These are phyloP conservation scores for Tetrax tetrax DNA, from an alignment of 2,113 vertebrate genomes.

Conservation along the genomic window DNA sequence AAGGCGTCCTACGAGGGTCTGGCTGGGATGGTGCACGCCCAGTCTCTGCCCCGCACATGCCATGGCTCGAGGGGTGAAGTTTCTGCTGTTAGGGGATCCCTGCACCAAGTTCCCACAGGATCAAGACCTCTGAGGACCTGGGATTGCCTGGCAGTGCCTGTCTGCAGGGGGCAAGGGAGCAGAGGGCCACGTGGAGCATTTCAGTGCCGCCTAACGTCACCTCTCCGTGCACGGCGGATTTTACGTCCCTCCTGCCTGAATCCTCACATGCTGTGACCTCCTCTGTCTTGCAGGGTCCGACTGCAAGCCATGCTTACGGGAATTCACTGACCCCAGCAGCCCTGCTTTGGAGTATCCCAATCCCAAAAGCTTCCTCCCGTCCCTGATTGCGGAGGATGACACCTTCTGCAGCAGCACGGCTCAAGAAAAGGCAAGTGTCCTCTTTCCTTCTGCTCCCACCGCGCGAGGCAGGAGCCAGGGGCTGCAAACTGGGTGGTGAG, in stretches of 20 bases:
- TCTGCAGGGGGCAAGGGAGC: background rate
- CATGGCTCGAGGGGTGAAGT: background rate
- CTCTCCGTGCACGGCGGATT: background rate
- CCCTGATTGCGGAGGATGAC: slow-evolving; percentile 75
- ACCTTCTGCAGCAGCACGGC: slow-evolving; percentile 69
- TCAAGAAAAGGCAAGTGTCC: slow-evolving; percentile 79
- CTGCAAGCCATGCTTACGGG: slow-evolving; percentile 78
- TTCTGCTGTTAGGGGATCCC: background rate
- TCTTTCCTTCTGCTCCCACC: background rate
- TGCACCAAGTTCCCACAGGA: background rate
- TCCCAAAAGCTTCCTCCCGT: slow-evolving; percentile 70
- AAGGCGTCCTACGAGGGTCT: background rate
- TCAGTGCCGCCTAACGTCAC: background rate
- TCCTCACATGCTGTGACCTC: background rate
- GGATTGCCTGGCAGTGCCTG: background rate
- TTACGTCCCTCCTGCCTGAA: background rate
- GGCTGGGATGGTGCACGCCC: background rate
- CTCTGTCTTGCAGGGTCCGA: slow-evolving; percentile 79
- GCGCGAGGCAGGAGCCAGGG: background rate
- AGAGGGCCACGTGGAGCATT: rapidly evolving
- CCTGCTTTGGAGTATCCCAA: slow-evolving; percentile 48
- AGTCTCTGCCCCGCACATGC: background rate
- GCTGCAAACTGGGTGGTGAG: background rate
- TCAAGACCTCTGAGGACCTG: background rate
- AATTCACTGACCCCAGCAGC: slow-evolving; percentile 3